Percentiles rank a stretch among this genome's conserved stretches.
Conservation (phyloP, 2,797 vertebrate genomes). For the Pseudochirops corinnae region DNA sequence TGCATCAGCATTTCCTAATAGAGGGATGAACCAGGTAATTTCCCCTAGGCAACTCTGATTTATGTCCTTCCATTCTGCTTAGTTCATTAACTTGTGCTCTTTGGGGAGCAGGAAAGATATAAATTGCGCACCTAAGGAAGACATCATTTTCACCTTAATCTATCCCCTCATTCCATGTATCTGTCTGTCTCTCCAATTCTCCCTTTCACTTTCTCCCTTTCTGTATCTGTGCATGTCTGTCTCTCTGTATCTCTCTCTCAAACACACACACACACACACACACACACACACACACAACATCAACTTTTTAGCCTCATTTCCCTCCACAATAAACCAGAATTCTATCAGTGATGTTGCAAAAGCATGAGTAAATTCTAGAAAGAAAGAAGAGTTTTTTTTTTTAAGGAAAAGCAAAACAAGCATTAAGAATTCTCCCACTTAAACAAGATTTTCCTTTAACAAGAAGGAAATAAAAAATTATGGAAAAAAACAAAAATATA, state of each 20-base stretch:
- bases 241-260: too few species aligned
- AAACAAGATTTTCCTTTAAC: not conserved
- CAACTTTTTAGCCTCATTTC: constrained; percentile 53
- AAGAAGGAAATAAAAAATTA: constrained; percentile 6
- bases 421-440: not conserved
- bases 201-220: not conserved
- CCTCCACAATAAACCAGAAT: constrained; percentile 24
- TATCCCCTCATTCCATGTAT: constrained; percentile 52
- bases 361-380: constrained; percentile 31
- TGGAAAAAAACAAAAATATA: constrained; percentile 45
- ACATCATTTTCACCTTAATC: constrained; percentile 71
- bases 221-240: not conserved
- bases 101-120: constrained; percentile 68
- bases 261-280: not conserved
- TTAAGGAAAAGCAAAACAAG: not conserved
- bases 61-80: constrained; percentile 75
- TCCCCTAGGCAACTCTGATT: constrained; percentile 68
- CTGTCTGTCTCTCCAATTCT: not conserved
- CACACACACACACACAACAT: not conserved
- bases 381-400: constrained; percentile 29
- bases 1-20: constrained; percentile 75
- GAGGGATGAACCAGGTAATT: constrained; percentile 68
- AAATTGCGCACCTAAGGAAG: constrained; percentile 76
- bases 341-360: constrained; percentile 51
- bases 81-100: constrained; percentile 75